Evolutionary conservation across 2,888 invertebrate genomes (phyloP), one percentile per base, ranked within the genome.

Genomic region (Endomychus coccineus): DNA sequence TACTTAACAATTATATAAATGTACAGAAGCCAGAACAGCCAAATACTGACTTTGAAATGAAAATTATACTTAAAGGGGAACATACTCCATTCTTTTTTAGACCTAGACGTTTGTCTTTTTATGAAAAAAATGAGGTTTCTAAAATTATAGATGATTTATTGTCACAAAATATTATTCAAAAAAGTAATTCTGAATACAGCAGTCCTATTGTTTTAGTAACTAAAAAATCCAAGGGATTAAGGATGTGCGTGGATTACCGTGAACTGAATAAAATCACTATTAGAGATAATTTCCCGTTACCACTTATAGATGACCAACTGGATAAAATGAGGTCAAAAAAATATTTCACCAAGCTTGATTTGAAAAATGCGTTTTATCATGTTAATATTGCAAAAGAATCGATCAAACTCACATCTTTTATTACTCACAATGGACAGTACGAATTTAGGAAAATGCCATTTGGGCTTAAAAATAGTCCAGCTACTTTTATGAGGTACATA

Each of bases 391-490:
- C 41, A 2, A 24, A 44, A 30, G 36, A 43, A 11, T 48, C 50
- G 3, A 29, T 28, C 9, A 32, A 42, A 24, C n/a, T n/a, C n/a
- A 58, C 56, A 2, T 48, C 55, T 1, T 60, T 61, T 43, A 40
- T 52, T 34, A 55, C 56, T 51, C 56, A 52, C 2, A 51, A 56
- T 42, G n/a, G n/a, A n/a, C n/a, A n/a, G n/a, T n/a, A n/a, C n/a
- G n/a, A n/a, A n/a, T n/a, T n/a, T n/a, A n/a, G n/a, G n/a, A n/a
- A n/a, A n/a, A n/a, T n/a, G n/a, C n/a, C n/a, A n/a, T n/a, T n/a
- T n/a, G n/a, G n/a, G n/a, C n/a, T n/a, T n/a, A n/a, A n/a, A n/a
- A n/a, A n/a, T n/a, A n/a, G n/a, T n/a, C n/a, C n/a, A n/a, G n/a
- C n/a, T n/a, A n/a, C n/a, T n/a, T n/a, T n/a, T n/a, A n/a, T n/a